Evolutionary conservation across 2,113 vertebrate genomes (phyloP).

Genomic region (Nanorana parkeri): DNA sequence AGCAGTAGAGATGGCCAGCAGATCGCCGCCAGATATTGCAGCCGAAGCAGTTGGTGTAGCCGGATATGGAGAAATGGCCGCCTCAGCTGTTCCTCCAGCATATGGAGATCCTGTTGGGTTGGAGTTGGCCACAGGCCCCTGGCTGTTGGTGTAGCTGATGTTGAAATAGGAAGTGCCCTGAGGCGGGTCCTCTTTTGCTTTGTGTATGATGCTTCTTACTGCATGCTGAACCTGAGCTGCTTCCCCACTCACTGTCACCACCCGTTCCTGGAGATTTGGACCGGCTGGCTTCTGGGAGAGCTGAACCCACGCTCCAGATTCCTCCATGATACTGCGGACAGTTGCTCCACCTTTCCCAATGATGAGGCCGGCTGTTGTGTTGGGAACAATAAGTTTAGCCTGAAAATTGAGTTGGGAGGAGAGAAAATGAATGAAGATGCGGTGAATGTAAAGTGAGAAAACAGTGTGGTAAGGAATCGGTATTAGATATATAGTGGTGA

Average conservation of each 20-base stretch:
- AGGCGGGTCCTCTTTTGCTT: constrained; percentile 89
- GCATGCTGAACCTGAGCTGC: constrained; percentile 91
- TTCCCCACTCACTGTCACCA: constrained; percentile 92
- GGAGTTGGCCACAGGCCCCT: constrained; percentile 92
- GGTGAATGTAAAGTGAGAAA: too few species aligned
- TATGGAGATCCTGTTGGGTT: constrained; percentile 95
- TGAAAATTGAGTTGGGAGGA: constrained; percentile 60
- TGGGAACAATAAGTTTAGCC: constrained; percentile 93
- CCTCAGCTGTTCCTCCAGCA: constrained; percentile 88
- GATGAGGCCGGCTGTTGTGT: constrained; percentile 92
- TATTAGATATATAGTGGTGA: background rate
- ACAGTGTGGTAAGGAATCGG: background rate
- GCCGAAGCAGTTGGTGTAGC: constrained; percentile 84
- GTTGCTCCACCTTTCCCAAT: constrained; percentile 92
- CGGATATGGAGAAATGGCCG: constrained; percentile 77
- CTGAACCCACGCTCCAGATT: constrained; percentile 93
- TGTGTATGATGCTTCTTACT: constrained; percentile 91
- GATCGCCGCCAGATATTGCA: constrained; percentile 89
- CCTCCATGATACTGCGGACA: constrained; percentile 93
- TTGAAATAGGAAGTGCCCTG: constrained; percentile 95
- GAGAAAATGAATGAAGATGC: too few species aligned
- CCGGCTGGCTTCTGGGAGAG: constrained; percentile 92
- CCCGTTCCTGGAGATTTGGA: constrained; percentile 91
- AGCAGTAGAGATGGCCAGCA: constrained; percentile 90
- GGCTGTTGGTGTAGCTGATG: constrained; percentile 93